Conservation (phyloP, 2,797 vertebrate genomes). For the Poecilia wingei region DNA sequence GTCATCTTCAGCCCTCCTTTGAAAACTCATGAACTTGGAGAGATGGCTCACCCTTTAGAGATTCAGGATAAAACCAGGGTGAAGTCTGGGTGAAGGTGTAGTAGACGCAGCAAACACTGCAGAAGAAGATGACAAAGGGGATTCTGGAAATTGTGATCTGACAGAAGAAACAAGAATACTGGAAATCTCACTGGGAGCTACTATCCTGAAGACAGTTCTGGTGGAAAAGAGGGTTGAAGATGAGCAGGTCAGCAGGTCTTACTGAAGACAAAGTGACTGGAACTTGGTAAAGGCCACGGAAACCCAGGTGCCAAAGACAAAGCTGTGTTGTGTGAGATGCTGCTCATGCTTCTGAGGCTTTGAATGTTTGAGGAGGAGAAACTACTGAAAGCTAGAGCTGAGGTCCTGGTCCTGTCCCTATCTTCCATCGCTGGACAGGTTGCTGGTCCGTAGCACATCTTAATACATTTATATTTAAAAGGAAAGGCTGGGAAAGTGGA, state of each 20-base stretch:
- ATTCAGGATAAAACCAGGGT: background rate
- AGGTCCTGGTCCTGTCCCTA: background rate
- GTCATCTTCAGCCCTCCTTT: background rate
- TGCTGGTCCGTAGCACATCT: background rate
- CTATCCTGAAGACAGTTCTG: background rate
- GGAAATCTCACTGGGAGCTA: background rate
- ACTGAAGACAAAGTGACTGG: background rate
- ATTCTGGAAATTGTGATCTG: background rate
- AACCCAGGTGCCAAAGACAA: background rate
- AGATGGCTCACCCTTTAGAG: background rate
- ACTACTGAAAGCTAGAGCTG: background rate
- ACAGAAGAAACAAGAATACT: background rate
- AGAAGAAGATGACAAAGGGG: background rate
- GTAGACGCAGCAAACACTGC: background rate
- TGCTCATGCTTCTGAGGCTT: background rate
- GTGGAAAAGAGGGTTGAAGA: background rate
- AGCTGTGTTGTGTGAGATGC: background rate
- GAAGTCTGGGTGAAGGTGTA: background rate
- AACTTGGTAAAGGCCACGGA: background rate
- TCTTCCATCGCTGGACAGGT: too few species aligned
- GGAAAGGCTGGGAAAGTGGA: background rate
- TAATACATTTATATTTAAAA: slow-evolving; percentile 17
- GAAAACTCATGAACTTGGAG: background rate
- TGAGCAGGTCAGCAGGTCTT: background rate
- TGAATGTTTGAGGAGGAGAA: background rate